Evolutionary conservation across 1,140 invertebrate genomes (phyloP), one percentile per base, ranked within the genome.

Genomic region (Homarus americanus): DNA sequence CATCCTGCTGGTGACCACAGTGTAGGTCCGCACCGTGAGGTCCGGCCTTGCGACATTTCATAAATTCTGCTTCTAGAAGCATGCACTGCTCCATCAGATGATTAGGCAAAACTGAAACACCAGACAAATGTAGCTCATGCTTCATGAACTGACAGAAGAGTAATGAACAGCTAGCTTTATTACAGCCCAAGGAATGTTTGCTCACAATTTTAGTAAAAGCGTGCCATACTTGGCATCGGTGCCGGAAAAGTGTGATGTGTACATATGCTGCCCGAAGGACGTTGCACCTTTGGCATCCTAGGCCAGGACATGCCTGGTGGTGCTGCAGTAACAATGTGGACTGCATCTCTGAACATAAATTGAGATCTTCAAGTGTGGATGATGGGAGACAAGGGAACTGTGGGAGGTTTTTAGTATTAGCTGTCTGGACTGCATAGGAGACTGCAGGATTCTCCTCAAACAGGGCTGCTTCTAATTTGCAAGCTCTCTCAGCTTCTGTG

Each of bases 211-310:
- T 38, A 36, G 9, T 66, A 38, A 82, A 63, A 10, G 38, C 17
- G 5, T 66, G 34, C 79, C 79, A 82, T 32, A 82, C 79, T 5
- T 53, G 79, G 34, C 79, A 82, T 63, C 79, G 44, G 17, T 82
- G 79, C 12, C 53, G 49, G n/a, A 82, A 82, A 10, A 82, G 44
- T 53, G 44, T 82, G 53, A 82, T 36, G 53, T 82, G 79, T 24
- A 63, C 44, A 49, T 82, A 82, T 4, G 79, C 79, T 20, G 79
- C 79, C 28, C 79, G 28, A 24, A 82, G 53, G 53, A 32, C 63
- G 32, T 34, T n/a, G 53, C 79, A 82, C 32, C 10, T 36, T 1
- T 38, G 32, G 34, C 79, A 82, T 9, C 79, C 49, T 20, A 58
- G 53, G 49, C 49, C 49, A 24, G 49, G 79, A 38, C 79, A 82